Conservation (phyloP, 2,113 vertebrate genomes). For the Bombycilla garrulus region DNA sequence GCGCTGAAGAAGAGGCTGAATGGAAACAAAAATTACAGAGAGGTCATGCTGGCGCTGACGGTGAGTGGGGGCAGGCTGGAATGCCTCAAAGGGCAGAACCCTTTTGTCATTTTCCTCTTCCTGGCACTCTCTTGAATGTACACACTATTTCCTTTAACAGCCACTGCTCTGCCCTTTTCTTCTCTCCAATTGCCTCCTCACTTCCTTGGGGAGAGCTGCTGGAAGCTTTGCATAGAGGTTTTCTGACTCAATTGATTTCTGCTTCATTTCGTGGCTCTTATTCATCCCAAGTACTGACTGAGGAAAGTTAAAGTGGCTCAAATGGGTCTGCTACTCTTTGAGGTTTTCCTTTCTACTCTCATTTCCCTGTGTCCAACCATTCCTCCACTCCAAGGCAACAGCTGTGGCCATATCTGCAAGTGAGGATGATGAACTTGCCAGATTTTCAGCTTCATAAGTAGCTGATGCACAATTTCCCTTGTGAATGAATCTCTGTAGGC, state of each 20-base stretch:
- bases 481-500: constrained; percentile 33
- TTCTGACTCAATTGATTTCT: not conserved
- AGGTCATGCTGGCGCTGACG: constrained; percentile 96
- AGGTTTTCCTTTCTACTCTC: not conserved
- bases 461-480: constrained; percentile 30
- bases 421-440: constrained; percentile 8
- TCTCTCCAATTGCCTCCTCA: not conserved
- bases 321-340: not conserved
- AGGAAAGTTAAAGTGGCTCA: not conserved
- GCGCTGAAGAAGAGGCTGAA: constrained; percentile 95
- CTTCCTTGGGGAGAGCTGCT: constrained; percentile 14
- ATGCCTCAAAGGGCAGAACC: constrained; percentile 18
- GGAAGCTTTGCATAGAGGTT: not conserved
- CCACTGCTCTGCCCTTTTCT: constrained; percentile 32
- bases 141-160: constrained; percentile 1
- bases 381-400: not conserved
- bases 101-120: constrained; percentile 21
- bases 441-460: constrained; percentile 32
- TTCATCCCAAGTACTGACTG: not conserved
- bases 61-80: constrained; percentile 75
- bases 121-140: not conserved
- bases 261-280: not conserved
- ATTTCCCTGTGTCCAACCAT: not conserved
- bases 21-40: constrained; percentile 95
- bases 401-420: not conserved